Percentiles rank a stretch among this genome's conserved stretches.
Conservation (phyloP, 2,113 vertebrate genomes). For the Onychostoma macrolepis region DNA sequence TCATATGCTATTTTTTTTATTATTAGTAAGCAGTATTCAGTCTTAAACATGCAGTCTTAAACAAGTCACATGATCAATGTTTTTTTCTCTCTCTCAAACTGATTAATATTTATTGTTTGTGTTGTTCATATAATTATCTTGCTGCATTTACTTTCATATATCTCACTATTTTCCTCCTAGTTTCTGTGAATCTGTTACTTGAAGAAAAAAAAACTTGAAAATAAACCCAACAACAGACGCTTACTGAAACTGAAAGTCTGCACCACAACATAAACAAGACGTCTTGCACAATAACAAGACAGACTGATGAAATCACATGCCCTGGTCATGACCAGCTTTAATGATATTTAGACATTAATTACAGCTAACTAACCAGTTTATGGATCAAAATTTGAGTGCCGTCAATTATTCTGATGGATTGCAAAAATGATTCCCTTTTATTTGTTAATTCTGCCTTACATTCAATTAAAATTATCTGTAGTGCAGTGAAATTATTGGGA, state of each 20-base stretch:
- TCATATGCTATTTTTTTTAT: neutral
- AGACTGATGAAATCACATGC: neutral
- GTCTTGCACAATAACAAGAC: neutral
- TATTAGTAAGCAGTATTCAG: neutral
- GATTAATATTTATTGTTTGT: neutral
- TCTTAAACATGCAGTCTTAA: neutral
- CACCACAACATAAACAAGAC: neutral
- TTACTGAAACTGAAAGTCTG: conserved; percentile 12
- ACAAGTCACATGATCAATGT: neutral
- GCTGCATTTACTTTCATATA: neutral
- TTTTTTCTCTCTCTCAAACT: neutral
- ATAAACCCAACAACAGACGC: neutral
- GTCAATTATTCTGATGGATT: conserved; percentile 61
- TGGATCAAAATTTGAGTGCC: conserved; percentile 3
- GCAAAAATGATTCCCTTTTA: neutral
- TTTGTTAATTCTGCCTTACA: neutral
- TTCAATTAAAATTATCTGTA: neutral
- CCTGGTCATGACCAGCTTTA: conserved; percentile 40
- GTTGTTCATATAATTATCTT: neutral
- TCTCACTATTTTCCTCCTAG: neutral
- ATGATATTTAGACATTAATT: conserved; percentile 66
- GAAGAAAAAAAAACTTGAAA: neutral
- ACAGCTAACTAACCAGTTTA: conserved; percentile 38
- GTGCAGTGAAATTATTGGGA: conserved; percentile 24
- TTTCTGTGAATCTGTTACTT: neutral